Conservation (phyloP, 2,888 invertebrate species). For the Blera fallax region DNA sequence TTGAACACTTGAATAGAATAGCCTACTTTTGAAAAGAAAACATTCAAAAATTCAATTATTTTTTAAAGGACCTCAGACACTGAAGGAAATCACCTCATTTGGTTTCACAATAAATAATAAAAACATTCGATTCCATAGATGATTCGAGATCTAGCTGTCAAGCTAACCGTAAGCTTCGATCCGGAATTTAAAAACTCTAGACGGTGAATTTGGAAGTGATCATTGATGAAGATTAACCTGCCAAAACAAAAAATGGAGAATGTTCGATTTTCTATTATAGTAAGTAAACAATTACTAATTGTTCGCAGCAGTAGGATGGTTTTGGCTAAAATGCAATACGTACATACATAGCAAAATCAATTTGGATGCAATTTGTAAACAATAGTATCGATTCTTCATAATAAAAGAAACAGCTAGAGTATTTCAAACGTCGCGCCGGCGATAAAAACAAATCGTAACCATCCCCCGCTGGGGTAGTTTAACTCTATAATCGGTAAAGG, state of each 20-base stretch:
- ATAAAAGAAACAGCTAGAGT: no score
- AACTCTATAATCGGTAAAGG: no score
- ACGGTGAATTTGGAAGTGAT: neutral
- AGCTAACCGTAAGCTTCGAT: neutral
- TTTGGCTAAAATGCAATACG: no score
- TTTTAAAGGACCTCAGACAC: neutral
- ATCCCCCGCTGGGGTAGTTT: no score
- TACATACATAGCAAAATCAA: no score
- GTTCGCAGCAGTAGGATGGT: neutral
- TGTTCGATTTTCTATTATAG: slow-evolving; percentile 82
- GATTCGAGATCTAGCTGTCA: neutral
- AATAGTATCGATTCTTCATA: no score
- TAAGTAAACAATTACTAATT: slow-evolving; percentile 75
- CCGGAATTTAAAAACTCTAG: no score
- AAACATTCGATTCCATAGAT: neutral
- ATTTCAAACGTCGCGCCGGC: no score
- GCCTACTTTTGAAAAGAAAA: neutral
- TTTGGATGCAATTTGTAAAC: no score
- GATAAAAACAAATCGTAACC: no score
- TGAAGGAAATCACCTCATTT: neutral
- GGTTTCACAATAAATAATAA: no score
- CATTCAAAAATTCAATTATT: neutral
- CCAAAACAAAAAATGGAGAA: slow-evolving; percentile 78
- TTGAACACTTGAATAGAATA: slow-evolving; percentile 13
- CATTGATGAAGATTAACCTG: slow-evolving; percentile 24